Evolutionary conservation across 2,113 vertebrate species (phyloP).

Genomic region (Eubucco bourcierii): DNA sequence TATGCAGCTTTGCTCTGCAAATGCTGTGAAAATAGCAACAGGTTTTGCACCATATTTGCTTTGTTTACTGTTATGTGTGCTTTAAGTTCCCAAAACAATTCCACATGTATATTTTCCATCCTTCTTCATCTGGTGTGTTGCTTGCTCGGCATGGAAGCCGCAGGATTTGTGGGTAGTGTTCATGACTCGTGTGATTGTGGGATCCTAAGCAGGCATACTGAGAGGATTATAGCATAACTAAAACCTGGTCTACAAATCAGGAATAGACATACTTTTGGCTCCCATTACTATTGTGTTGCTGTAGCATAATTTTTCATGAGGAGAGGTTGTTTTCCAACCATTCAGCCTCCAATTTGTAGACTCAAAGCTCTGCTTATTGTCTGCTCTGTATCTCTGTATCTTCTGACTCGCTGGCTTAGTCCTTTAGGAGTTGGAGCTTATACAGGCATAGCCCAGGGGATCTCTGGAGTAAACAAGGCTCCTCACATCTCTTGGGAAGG

Average conservation of each 20-base stretch:
- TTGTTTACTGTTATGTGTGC: conserved; percentile 69
- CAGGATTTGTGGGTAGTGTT: conserved; percentile 64
- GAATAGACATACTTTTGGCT: conserved; percentile 70
- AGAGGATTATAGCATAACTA: conserved; percentile 66
- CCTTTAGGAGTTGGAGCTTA: neutral
- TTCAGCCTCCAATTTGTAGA: conserved; percentile 37
- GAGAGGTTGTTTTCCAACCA: conserved; percentile 48
- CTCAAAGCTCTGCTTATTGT: conserved; percentile 36
- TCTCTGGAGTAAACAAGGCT: neutral
- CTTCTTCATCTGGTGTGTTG: conserved; percentile 68
- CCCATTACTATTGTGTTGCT: conserved; percentile 56
- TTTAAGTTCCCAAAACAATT: conserved; percentile 70
- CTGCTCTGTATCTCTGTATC: neutral
- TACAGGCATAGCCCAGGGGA: neutral
- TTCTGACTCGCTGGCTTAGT: neutral
- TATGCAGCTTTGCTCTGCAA: conserved; percentile 46
- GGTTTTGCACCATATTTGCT: conserved; percentile 70
- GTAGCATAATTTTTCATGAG: conserved; percentile 57
- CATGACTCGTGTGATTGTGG: conserved; percentile 61
- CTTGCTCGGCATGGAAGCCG: conserved; percentile 34
- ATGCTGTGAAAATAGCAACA: conserved; percentile 70
- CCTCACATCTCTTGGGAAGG: neutral
- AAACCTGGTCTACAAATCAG: conserved; percentile 66
- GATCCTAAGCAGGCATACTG: conserved; percentile 64
- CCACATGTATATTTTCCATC: conserved; percentile 71